phyloP scores from a whole-genome alignment of 2,113 vertebrate genomes.

The Notiomystis cincta region DNA sequence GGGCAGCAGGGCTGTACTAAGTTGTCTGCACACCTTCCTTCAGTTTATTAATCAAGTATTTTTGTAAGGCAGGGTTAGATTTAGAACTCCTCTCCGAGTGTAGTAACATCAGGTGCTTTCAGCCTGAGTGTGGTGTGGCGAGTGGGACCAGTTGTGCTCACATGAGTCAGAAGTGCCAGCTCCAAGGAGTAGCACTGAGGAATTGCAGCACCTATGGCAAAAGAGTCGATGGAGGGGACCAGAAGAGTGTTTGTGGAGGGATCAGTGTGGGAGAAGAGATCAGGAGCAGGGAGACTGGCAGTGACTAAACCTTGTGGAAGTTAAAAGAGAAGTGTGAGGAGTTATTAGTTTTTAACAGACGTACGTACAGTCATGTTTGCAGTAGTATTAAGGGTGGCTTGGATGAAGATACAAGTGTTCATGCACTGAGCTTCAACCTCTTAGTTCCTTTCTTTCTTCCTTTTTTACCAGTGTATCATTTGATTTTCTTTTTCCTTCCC shows the following conservation, averaged over 20 bases:
- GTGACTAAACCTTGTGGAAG: background rate
- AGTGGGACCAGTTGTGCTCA: constrained; percentile 14
- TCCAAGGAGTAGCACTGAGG: background rate
- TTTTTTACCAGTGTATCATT: background rate
- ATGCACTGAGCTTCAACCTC: background rate
- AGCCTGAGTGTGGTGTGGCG: background rate
- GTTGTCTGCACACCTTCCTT: background rate
- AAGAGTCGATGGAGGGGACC: background rate
- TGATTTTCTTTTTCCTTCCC: constrained; percentile 8
- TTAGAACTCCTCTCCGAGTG: background rate
- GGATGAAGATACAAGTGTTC: background rate
- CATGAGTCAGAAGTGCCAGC: background rate
- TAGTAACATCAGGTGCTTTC: background rate
- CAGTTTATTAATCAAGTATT: background rate
- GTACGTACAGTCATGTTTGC: accelerated
- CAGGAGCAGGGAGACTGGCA: background rate
- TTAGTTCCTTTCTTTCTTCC: background rate
- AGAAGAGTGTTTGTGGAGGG: background rate
- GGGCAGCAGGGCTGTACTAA: background rate
- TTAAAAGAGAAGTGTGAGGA: background rate
- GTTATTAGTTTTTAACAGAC: background rate
- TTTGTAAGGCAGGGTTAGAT: background rate
- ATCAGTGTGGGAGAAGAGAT: background rate
- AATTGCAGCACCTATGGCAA: background rate
- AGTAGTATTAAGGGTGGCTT: background rate